Percentiles rank a stretch among this genome's conserved stretches.
phyloP scores from a whole-genome alignment of 2,113 vertebrate genomes.

The Kobus ellipsiprymnus region DNA sequence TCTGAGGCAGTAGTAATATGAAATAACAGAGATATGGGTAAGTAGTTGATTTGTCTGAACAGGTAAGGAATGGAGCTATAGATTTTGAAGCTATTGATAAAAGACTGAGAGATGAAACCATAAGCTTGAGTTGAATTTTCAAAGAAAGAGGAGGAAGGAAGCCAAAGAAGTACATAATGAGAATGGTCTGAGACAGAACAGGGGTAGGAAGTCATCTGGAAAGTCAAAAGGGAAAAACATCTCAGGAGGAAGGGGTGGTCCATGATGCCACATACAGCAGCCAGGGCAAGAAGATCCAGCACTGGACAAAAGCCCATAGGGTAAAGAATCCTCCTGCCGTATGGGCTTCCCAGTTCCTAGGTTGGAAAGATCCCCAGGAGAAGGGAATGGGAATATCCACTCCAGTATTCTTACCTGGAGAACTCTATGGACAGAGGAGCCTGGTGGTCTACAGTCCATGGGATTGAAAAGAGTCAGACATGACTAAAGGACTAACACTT shows the following conservation, averaged over 20 bases:
- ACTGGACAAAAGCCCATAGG: neutral
- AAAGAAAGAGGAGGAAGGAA: neutral
- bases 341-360: neutral
- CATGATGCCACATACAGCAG: rapidly evolving
- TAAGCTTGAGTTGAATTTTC: neutral
- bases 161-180: neutral
- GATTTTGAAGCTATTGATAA: neutral
- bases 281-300: neutral
- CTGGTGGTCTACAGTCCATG: neutral
- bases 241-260: neutral
- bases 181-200: neutral
- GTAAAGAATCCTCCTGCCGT: neutral
- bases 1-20: neutral
- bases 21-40: neutral
- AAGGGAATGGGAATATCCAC: neutral
- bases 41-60: neutral
- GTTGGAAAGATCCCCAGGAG: neutral
- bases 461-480: neutral
- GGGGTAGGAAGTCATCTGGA: neutral
- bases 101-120: neutral
- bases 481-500: neutral
- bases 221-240: neutral
- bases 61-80: neutral
- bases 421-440: neutral
- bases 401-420: neutral